Conservation (phyloP, 2,113 vertebrate species). For the Pipa parva region DNA sequence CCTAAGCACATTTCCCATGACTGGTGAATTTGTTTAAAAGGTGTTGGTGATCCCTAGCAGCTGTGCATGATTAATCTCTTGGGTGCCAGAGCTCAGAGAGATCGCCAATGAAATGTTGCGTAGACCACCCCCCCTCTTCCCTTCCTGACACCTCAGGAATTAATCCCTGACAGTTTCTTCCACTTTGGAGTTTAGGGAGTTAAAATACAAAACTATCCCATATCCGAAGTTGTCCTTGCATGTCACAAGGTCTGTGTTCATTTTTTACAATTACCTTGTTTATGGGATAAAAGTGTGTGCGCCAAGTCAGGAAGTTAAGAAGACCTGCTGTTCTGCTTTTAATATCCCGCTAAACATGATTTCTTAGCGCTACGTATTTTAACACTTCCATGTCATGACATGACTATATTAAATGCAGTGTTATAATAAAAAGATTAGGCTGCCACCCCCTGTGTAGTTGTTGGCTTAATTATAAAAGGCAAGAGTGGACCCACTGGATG, state of each 20-base stretch:
- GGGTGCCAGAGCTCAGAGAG: constrained; percentile 1
- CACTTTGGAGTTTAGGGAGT: background rate
- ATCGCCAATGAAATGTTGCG: background rate
- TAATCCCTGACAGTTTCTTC: background rate
- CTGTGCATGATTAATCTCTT: constrained; percentile 11
- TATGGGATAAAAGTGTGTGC: constrained; percentile 10
- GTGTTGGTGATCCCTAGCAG: constrained; percentile 18
- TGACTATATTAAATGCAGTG: too few relatives aligned
- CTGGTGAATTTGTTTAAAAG: constrained; percentile 18
- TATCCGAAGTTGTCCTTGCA: background rate
- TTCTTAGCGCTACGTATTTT: background rate
- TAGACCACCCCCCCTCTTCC: too few relatives aligned
- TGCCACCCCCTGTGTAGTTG: too few relatives aligned
- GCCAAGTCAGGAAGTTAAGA: background rate
- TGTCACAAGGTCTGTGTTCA: background rate
- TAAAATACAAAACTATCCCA: background rate
- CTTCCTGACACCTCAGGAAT: background rate
- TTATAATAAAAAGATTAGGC: too few relatives aligned
- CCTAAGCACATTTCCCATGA: constrained; percentile 11
- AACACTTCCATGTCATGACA: background rate
- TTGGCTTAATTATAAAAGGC: too few relatives aligned
- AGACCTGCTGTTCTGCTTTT: background rate
- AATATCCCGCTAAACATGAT: background rate
- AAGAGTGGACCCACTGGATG: too few relatives aligned
- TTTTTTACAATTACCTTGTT: constrained; percentile 14